Evolutionary conservation across 2,113 vertebrate species (phyloP), one percentile per base, ranked within the genome.

Genomic region (Trematomus loennbergii): DNA sequence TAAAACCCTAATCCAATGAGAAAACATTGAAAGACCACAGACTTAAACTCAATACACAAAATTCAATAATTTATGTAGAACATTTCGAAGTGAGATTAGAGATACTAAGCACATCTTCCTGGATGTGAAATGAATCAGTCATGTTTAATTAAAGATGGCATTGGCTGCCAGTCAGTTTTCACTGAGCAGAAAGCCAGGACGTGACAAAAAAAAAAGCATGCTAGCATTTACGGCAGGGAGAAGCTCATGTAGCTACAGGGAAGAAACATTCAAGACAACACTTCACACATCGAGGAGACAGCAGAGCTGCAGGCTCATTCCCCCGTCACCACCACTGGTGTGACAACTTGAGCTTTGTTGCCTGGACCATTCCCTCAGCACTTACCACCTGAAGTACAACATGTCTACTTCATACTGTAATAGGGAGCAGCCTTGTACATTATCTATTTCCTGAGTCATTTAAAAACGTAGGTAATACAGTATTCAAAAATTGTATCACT

Each of bases 241-340:
- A 75, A 7, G 78, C 76, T 70, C 33, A 64, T 50, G 74, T 73
- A 17, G 49, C 81, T 77, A 67, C 75, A 45, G 80, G 83, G 91
- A 81, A 69, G 59, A 61, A 78, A 68, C 67, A 12, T 66, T 83
- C 68, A 69, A 83, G 78, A 78, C 71, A 53, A 58, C 72, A 66
- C 72, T 88, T 87, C 79, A 91, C 90, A 92, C 89, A 70, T 90
- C 75, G 48, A 70, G 48, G 79, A 85, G 89, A 85, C 89, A 87
- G 69, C 58, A 68, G 52, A 66, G 75, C 75, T 70, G 76, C 85
- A 60, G 75, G 75, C 33, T 71, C 73, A 3, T 69, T 60, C 65
- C 20, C 43, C 68, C 61, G 73, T 74, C 89, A 40, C 36, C 36
- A 75, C 72, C 55, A 57, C 75, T 58, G 78, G 84, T 78, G 87